A percentile compares a stretch with the other conserved stretches of the same genome.
Evolutionary conservation across 2,888 invertebrate species (phyloP).

Genomic region (Nipponacmea schrenckii): DNA sequence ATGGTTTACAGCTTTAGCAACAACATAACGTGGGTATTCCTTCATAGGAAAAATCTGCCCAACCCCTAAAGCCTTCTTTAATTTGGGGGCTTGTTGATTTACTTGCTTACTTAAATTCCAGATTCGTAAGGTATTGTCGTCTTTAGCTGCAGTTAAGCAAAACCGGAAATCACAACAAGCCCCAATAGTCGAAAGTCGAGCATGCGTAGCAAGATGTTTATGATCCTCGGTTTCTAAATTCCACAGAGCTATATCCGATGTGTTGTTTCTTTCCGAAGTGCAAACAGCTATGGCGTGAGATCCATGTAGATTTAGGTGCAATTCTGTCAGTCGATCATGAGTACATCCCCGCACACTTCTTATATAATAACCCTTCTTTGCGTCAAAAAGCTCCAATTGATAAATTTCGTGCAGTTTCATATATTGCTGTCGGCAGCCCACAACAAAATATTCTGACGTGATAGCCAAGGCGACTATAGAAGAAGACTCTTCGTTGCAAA

Average conservation of each 20-base stretch:
- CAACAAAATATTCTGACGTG: constrained; percentile 59
- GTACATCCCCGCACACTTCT: constrained; percentile 62
- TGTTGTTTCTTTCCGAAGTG: constrained; percentile 47
- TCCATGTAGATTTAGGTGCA: constrained; percentile 57
- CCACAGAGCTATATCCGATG: constrained; percentile 63
- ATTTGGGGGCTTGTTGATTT: constrained; percentile 56
- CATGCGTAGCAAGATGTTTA: constrained; percentile 64
- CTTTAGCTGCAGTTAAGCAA: constrained; percentile 56
- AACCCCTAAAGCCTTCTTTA: constrained; percentile 55
- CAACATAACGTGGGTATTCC: constrained; percentile 58
- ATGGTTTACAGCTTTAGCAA: constrained; percentile 58
- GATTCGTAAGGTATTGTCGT: constrained; percentile 55
- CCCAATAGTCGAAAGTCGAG: constrained; percentile 51
- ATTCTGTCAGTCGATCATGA: constrained; percentile 50
- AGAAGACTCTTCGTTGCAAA: constrained; percentile 53
- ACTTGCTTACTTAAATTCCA: constrained; percentile 60
- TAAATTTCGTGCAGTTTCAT: constrained; percentile 59
- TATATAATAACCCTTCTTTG: constrained; percentile 53
- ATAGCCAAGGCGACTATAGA: constrained; percentile 58
- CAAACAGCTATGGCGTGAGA: constrained; percentile 61
- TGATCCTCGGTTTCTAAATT: constrained; percentile 67
- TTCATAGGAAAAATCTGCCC: constrained; percentile 54
- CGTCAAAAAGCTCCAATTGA: constrained; percentile 61
- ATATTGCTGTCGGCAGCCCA: constrained; percentile 59
- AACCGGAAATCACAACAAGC: constrained; percentile 60